Evolutionary conservation across 2,888 invertebrate species (phyloP).

Genomic region (Nudaria mundana): DNA sequence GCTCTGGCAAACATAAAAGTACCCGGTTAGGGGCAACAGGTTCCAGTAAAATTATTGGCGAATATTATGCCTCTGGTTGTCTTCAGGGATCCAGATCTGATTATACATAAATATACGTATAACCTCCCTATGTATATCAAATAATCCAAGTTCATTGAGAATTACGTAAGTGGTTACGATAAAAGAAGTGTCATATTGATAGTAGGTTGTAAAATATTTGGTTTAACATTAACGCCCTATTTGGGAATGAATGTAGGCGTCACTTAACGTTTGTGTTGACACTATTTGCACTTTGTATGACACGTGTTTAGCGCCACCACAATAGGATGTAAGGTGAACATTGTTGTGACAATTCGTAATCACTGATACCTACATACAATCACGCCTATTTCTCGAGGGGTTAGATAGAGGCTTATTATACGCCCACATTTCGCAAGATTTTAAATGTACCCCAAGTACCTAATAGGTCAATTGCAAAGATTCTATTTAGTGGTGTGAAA

Average conservation of each 20-base stretch:
- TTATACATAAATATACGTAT: not conserved
- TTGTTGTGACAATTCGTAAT: too few species aligned
- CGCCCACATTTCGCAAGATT: not conserved
- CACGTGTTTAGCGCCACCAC: slow-evolving; percentile 9
- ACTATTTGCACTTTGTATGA: slow-evolving; percentile 8
- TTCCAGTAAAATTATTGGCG: too few species aligned
- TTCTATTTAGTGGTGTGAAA: too few species aligned
- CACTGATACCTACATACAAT: too few species aligned
- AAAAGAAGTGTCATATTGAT: slow-evolving; percentile 4
- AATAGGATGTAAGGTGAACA: slow-evolving; percentile 5
- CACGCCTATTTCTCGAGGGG: too few species aligned
- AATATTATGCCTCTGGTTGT: too few species aligned
- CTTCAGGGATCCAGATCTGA: too few species aligned
- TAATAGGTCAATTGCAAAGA: too few species aligned
- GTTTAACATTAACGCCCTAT: slow-evolving; percentile 5
- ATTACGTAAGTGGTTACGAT: not conserved
- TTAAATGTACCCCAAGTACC: not conserved
- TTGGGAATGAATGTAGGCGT: slow-evolving; percentile 6
- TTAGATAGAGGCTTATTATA: too few species aligned
- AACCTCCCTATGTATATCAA: not conserved
- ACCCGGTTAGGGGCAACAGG: too few species aligned
- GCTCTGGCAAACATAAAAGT: too few species aligned
- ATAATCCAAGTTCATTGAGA: not conserved
- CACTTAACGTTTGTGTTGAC: slow-evolving; percentile 8
- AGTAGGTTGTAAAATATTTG: slow-evolving; percentile 2